phyloP scores from a whole-genome alignment of 2,797 vertebrate genomes.

The Cynodonichthys magdalenae region DNA sequence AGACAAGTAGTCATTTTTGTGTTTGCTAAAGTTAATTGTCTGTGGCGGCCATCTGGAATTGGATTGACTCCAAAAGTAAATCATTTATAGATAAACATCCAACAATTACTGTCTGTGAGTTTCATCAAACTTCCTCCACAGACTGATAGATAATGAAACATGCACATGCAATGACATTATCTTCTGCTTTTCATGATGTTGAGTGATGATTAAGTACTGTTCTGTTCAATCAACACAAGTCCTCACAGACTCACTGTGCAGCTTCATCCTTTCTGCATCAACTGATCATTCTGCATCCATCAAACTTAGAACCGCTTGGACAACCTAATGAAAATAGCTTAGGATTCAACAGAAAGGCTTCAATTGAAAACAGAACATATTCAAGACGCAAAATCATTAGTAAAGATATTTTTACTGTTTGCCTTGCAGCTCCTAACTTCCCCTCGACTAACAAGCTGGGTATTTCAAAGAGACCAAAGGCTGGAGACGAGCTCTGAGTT shows the following conservation, averaged over 20 bases:
- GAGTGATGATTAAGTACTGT: too few species aligned
- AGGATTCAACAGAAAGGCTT: neutral
- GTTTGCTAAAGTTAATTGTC: too few species aligned
- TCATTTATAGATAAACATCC: too few species aligned
- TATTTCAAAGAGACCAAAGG: slow-evolving; percentile 62
- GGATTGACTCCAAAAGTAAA: too few species aligned
- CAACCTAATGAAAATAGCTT: neutral
- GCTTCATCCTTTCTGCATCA: neutral
- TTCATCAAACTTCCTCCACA: too few species aligned
- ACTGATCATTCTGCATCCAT: neutral
- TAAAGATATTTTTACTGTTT: neutral
- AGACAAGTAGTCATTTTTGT: too few species aligned
- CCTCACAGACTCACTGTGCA: neutral
- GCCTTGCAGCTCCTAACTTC: slow-evolving; percentile 23
- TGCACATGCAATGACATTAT: too few species aligned
- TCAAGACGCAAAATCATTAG: neutral
- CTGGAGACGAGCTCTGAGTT: slow-evolving; percentile 66
- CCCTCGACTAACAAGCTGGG: slow-evolving; percentile 54
- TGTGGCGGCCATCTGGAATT: too few species aligned
- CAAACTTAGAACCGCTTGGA: neutral
- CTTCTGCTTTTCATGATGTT: too few species aligned
- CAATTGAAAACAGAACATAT: slow-evolving; percentile 7
- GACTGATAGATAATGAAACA: too few species aligned
- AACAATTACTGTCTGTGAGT: too few species aligned
- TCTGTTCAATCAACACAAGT: neutral